These are phyloP conservation scores for Vannuccia rotundouncinata DNA, from an alignment of 2,888 invertebrate genomes.

Conservation along the genomic window DNA sequence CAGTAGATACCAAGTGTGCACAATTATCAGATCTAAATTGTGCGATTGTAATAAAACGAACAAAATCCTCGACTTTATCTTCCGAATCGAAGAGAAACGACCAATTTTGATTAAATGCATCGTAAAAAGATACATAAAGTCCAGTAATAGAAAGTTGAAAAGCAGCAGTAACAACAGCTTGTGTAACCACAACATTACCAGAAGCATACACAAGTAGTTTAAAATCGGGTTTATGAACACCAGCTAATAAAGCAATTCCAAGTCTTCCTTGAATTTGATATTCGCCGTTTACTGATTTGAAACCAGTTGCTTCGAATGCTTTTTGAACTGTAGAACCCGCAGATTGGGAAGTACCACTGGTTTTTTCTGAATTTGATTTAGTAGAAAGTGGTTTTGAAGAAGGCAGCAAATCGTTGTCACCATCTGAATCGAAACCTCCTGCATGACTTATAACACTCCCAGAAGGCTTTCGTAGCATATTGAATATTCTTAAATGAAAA, in stretches of 20 bases:
- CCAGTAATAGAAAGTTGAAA: constrained; percentile 20
- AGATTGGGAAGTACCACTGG: background rate
- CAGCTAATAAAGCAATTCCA: constrained; percentile 34
- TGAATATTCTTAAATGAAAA: no score
- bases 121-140: constrained; percentile 36
- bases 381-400: background rate
- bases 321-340: constrained; percentile 10
- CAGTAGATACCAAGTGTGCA: constrained; percentile 15
- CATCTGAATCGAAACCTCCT: background rate
- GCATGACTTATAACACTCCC: constrained; percentile 1
- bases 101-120: constrained; percentile 29
- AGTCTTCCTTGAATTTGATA: constrained; percentile 34
- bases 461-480: constrained; percentile 8
- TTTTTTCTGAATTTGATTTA: background rate
- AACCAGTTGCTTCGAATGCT: constrained; percentile 33
- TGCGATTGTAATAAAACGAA: constrained; percentile 7
- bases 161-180: constrained; percentile 7
- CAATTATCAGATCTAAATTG: background rate
- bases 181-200: constrained; percentile 17
- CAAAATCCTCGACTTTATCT: constrained; percentile 18
- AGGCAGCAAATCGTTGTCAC: constrained; percentile 13
- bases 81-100: constrained; percentile 28
- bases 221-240: background rate
- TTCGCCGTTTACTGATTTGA: constrained; percentile 24
- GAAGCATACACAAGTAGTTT: constrained; percentile 8